Conservation (phyloP, 2,888 invertebrate species). For the Nephrotoma appendiculata region DNA sequence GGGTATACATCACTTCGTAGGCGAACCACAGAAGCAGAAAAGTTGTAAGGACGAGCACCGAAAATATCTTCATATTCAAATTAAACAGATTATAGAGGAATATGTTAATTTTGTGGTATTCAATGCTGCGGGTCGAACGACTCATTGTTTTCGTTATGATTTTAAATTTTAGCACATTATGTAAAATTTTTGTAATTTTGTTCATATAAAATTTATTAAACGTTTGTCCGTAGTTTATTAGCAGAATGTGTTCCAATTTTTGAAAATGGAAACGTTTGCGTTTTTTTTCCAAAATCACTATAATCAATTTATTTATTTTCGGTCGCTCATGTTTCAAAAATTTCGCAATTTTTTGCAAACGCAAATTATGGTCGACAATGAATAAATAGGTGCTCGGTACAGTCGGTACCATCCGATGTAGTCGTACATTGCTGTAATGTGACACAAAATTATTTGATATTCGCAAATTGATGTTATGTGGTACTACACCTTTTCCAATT, state of each 20-base stretch:
- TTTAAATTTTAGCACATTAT: background rate
- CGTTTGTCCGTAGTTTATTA: background rate
- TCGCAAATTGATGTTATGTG: background rate
- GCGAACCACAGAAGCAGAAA: background rate
- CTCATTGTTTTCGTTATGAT: background rate
- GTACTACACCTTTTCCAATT: background rate
- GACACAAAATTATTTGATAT: too few species aligned
- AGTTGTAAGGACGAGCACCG: background rate
- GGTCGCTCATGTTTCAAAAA: background rate
- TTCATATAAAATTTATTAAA: background rate
- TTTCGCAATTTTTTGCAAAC: background rate
- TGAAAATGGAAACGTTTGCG: background rate
- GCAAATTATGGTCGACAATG: background rate
- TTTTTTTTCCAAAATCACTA: background rate
- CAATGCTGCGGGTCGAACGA: background rate
- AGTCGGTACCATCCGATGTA: background rate
- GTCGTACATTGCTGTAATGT: background rate
- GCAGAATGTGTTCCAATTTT: background rate
- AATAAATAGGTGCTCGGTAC: background rate
- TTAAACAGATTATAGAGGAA: background rate
- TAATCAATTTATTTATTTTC: background rate
- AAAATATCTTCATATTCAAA: background rate
- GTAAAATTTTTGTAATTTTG: background rate
- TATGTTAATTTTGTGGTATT: background rate
- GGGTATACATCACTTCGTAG: background rate